Evolutionary conservation across 2,888 invertebrate species (phyloP).

Genomic region (Syrista parreyssii): DNA sequence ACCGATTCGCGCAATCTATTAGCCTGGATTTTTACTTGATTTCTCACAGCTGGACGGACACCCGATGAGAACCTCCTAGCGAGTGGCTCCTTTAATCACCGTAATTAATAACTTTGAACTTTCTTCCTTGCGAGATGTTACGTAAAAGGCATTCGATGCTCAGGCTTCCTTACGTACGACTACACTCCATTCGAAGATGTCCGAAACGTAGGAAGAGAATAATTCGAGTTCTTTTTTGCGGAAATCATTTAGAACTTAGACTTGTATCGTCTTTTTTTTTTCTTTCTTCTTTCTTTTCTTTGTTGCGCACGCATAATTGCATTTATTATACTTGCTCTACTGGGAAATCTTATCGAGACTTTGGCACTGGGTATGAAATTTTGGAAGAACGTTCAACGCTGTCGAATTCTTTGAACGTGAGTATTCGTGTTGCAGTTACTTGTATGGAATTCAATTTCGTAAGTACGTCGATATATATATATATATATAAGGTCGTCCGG

Average conservation of each 20-base stretch:
- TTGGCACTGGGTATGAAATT: neutral
- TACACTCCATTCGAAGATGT: neutral
- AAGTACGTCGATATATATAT: neutral
- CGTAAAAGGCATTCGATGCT: neutral
- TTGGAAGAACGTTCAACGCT: neutral
- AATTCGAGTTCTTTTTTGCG: neutral
- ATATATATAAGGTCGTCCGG: neutral
- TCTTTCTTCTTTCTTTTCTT: neutral
- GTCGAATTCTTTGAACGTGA: neutral
- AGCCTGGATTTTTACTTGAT: conserved; percentile 3
- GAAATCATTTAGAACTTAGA: neutral
- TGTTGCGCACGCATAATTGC: neutral
- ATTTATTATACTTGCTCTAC: neutral
- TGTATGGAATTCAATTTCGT: neutral
- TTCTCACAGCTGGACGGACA: conserved; percentile 1
- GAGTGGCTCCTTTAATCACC: conserved; percentile 7
- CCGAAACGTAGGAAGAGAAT: conserved; percentile 1
- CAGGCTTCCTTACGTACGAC: neutral
- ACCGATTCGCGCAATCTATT: neutral
- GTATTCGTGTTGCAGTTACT: neutral
- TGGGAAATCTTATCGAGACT: neutral
- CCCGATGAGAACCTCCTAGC: conserved; percentile 9
- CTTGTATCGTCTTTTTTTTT: neutral
- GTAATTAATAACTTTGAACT: conserved; percentile 8
- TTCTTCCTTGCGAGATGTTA: neutral